A percentile compares a stretch with the other conserved stretches of the same genome.
phyloP scores from a whole-genome alignment of 2,113 vertebrate species.

The Myotis davidii region DNA sequence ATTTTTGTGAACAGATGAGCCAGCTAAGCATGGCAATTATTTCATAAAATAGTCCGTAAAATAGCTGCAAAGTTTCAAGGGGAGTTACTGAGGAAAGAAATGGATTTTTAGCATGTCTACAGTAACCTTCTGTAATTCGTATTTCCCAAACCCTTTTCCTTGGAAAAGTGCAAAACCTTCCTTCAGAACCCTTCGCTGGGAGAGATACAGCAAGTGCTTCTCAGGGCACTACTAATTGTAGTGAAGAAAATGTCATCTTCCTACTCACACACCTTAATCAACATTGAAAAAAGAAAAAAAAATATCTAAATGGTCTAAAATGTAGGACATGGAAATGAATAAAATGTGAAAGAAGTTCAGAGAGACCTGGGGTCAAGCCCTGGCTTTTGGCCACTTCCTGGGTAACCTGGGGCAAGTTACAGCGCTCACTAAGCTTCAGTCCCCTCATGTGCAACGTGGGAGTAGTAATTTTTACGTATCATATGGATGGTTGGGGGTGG shows the following conservation, averaged over 20 bases:
- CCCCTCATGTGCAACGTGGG: background rate
- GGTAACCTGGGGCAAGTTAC: background rate
- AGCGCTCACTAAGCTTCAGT: background rate
- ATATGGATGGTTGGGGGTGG: background rate
- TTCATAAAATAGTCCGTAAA: slow-evolving; percentile 20
- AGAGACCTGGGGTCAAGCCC: background rate
- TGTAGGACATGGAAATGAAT: background rate
- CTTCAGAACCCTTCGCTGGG: background rate
- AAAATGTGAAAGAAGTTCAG: background rate
- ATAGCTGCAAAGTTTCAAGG: background rate
- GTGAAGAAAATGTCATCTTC: slow-evolving; percentile 1
- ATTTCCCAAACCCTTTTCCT: background rate
- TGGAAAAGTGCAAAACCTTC: background rate
- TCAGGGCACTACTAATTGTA: background rate
- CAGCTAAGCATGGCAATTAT: background rate
- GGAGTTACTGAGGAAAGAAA: background rate
- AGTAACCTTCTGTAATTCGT: background rate
- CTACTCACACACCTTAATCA: background rate
- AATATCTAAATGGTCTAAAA: background rate
- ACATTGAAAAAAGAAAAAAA: background rate
- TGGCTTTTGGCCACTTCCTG: background rate
- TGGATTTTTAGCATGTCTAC: background rate
- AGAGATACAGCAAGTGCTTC: background rate
- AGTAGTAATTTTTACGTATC: background rate
- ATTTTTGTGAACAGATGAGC: background rate